Evolutionary conservation across 37 sponge, comb jelly and placozoan species (phyloP).

Genomic region (Cliona cf. orientalis): DNA sequence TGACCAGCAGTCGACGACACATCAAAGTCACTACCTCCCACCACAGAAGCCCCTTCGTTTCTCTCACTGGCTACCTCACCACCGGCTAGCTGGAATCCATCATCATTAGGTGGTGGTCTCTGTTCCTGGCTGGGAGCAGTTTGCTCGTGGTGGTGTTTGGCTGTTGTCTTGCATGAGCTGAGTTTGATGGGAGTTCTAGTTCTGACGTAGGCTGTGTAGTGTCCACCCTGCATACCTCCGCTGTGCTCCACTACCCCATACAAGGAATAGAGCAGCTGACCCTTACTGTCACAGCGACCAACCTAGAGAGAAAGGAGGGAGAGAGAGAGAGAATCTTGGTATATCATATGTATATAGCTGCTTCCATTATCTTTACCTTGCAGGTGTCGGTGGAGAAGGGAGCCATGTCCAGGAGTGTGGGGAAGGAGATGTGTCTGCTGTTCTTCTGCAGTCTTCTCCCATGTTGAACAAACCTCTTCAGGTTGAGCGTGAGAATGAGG

Average conservation of each 20-base stretch:
- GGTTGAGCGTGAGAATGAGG: constrained; percentile 80
- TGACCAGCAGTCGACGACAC: constrained; percentile 36
- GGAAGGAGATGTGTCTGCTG: constrained; percentile 78
- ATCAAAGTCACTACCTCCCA: too few relatives aligned
- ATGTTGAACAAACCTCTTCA: constrained; percentile 92
- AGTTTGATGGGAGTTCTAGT: not conserved
- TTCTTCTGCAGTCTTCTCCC: constrained; percentile 74
- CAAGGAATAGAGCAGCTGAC: constrained; percentile 74
- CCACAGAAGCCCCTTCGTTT: too few relatives aligned
- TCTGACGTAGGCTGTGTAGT: constrained; percentile 92
- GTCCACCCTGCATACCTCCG: constrained; percentile 90
- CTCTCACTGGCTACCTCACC: not conserved
- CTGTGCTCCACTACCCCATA: constrained; percentile 93
- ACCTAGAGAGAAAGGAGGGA: not conserved
- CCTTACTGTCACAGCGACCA: constrained; percentile 1
- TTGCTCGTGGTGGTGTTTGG: not conserved
- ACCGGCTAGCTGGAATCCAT: not conserved
- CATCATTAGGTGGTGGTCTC: not conserved
- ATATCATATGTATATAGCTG: not conserved
- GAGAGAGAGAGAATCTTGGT: not conserved
- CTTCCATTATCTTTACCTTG: constrained; percentile 53
- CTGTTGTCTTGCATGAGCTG: not conserved
- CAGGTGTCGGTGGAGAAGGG: constrained; percentile 70
- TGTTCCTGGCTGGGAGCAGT: not conserved
- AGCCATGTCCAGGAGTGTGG: constrained; percentile 80